Conservation (phyloP, 1,140 invertebrate genomes). For the Macrobrachium rosenbergii region DNA sequence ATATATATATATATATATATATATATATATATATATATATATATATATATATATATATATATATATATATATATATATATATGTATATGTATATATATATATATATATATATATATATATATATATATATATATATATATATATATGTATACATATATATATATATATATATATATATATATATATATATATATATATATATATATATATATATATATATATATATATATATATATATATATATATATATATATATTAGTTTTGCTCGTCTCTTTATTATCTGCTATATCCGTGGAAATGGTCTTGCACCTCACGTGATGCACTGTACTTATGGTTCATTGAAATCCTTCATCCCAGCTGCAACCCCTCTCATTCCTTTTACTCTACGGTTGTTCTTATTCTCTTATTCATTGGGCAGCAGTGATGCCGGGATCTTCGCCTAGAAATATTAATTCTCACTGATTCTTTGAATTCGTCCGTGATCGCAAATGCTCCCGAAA, state of each 20-base stretch:
- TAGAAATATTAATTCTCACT: background rate
- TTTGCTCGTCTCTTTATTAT: no score
- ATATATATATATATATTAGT: background rate
- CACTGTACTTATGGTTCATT: no score
- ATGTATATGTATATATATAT: background rate
- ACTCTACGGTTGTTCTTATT: no score
- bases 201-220: background rate
- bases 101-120: background rate
- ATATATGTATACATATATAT: background rate
- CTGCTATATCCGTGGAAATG: no score
- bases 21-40: no score
- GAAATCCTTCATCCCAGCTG: no score
- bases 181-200: background rate
- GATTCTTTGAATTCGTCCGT: background rate
- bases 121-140: background rate
- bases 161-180: background rate
- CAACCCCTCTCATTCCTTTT: no score
- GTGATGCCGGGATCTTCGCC: background rate
- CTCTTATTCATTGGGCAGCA: no score
- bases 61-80: background rate
- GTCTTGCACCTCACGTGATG: no score
- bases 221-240: background rate
- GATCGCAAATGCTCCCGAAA: no score
- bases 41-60: background rate
- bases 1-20: no score